Conservation (phyloP, 2,888 invertebrate genomes). For the Zhuqinia jingwanae region DNA sequence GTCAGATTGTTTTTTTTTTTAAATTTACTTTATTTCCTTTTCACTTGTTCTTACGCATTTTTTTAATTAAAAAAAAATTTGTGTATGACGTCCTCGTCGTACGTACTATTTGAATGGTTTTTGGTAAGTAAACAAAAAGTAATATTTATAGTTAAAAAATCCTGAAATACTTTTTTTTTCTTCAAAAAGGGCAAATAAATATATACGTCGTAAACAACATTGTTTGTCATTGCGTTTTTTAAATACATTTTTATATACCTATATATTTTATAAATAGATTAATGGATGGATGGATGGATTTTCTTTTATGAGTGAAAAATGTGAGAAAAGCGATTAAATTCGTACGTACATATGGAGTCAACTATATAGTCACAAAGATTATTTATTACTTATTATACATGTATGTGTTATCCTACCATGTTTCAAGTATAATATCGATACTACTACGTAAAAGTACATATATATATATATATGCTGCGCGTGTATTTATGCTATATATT, state of each 20-base stretch:
- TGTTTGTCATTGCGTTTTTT: neutral
- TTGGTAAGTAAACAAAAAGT: too few species aligned
- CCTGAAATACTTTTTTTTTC: too few species aligned
- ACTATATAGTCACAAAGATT: too few species aligned
- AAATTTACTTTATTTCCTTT: neutral
- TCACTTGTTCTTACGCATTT: conserved; percentile 57
- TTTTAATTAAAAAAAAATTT: too few species aligned
- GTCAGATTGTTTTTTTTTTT: conserved; percentile 73
- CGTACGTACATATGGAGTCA: neutral
- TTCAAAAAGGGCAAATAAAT: neutral
- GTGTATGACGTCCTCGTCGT: too few species aligned
- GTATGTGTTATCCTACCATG: conserved; percentile 55
- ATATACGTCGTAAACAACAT: neutral
- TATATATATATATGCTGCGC: neutral
- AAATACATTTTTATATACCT: neutral
- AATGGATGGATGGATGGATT: conserved; percentile 70
- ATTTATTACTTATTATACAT: too few species aligned
- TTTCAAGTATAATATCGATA: too few species aligned
- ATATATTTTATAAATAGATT: conserved; percentile 30
- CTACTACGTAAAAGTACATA: conserved; percentile 8
- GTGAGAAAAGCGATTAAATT: neutral
- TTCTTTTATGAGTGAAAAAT: conserved; percentile 38
- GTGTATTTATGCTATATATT: too few species aligned
- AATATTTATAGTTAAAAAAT: too few species aligned
- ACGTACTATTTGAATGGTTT: too few species aligned